Conservation (phyloP, 2,797 vertebrate genomes). For the Anisognathus igniventris region DNA sequence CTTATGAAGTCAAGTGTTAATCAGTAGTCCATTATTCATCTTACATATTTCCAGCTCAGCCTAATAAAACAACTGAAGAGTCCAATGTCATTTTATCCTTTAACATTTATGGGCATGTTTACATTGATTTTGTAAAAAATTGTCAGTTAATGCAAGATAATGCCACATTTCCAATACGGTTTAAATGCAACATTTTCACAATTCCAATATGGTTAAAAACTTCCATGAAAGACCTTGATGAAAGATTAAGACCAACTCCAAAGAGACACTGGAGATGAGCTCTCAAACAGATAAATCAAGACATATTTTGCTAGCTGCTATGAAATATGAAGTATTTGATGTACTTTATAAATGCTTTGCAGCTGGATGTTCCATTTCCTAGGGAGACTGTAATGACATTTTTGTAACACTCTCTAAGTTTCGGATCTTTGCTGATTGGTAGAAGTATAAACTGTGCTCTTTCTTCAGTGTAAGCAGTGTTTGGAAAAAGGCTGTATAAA, state of each 20-base stretch:
- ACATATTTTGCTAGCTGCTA: not conserved
- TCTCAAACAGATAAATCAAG: slow-evolving; percentile 37
- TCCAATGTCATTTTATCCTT: not conserved
- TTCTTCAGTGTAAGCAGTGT: not conserved
- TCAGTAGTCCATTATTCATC: not conserved
- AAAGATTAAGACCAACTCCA: not conserved
- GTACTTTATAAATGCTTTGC: slow-evolving; percentile 26
- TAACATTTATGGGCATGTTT: not conserved
- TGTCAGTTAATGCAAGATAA: not conserved
- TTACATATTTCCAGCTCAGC: not conserved
- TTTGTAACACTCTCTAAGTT: slow-evolving; percentile 3
- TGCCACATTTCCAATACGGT: not conserved
- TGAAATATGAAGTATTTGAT: not conserved
- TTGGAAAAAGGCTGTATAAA: not conserved
- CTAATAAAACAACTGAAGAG: not conserved
- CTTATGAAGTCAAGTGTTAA: not conserved
- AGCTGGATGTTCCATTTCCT: slow-evolving; percentile 28
- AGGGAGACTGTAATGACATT: slow-evolving; percentile 13
- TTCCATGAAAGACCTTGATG: not conserved
- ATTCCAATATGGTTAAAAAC: not conserved
- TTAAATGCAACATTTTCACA: not conserved
- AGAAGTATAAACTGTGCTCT: not conserved
- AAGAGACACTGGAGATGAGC: not conserved
- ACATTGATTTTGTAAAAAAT: not conserved
- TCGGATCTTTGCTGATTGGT: slow-evolving; percentile 19